A percentile compares a stretch with the other conserved stretches of the same genome.
These are phyloP conservation scores for Melanchra persicariae DNA, from an alignment of 2,888 invertebrate genomes.

Conservation along the genomic window DNA sequence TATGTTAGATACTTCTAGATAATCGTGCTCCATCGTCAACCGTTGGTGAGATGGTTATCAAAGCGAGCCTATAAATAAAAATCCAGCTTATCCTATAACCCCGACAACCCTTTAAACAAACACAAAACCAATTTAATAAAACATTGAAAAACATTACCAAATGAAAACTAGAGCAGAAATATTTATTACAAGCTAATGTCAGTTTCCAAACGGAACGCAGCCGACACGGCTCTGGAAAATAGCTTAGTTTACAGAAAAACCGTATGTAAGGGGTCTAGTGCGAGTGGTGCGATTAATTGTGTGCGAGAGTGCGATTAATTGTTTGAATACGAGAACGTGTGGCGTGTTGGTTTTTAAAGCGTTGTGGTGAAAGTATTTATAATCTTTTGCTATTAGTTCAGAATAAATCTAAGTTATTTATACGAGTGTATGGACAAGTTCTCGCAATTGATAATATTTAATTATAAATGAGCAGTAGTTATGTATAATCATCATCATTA, in stretches of 20 bases:
- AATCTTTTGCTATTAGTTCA: not conserved
- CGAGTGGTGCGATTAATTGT: constrained; percentile 21
- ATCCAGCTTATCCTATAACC: not conserved
- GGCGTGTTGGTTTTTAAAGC: constrained; percentile 13
- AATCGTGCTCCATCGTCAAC: no score
- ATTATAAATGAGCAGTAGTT: no score
- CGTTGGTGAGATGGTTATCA: no score
- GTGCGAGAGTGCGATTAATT: constrained; percentile 30
- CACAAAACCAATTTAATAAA: not conserved
- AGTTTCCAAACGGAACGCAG: constrained; percentile 30
- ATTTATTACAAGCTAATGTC: constrained; percentile 43
- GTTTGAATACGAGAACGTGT: constrained; percentile 2
- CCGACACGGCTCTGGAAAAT: constrained; percentile 11
- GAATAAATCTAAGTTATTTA: no score
- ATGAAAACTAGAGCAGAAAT: constrained; percentile 26
- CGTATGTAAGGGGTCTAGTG: not conserved
- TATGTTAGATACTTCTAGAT: no score
- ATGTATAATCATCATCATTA: no score
- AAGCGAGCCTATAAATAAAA: no score
- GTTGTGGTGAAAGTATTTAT: not conserved
- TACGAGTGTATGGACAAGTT: no score
- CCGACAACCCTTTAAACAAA: not conserved
- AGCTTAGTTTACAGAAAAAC: constrained; percentile 20
- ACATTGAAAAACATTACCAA: constrained; percentile 2
- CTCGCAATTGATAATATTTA: no score